phyloP scores from a whole-genome alignment of 2,888 invertebrate species.

The Conops quadrifasciatus region DNA sequence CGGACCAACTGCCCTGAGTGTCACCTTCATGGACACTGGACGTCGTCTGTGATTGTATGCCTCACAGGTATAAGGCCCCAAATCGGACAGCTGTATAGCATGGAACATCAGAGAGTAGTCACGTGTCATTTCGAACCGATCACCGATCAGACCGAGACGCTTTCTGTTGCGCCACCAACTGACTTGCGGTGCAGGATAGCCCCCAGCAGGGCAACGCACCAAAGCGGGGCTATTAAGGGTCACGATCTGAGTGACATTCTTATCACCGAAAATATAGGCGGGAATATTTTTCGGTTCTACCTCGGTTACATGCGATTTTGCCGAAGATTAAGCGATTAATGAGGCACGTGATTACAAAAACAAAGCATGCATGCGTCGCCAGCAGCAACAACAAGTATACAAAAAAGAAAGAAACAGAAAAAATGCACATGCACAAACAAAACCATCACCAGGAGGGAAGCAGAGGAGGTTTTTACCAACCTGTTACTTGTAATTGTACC shows the following conservation, averaged over 20 bases:
- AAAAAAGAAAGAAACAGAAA: constrained; percentile 22
- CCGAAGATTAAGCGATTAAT: constrained; percentile 8
- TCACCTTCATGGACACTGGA: constrained; percentile 80
- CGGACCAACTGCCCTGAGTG: constrained; percentile 77
- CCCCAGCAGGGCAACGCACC: constrained; percentile 83
- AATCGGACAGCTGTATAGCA: constrained; percentile 74
- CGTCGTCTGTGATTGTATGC: constrained; percentile 85
- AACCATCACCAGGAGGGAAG: constrained; percentile 16
- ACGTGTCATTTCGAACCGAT: constrained; percentile 71
- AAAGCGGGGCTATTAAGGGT: constrained; percentile 75
- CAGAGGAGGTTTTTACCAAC: constrained; percentile 67
- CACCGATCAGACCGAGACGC: constrained; percentile 74
- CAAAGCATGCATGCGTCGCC: constrained; percentile 26
- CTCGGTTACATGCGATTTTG: neutral
- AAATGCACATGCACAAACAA: constrained; percentile 26
- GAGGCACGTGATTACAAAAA: constrained; percentile 18
- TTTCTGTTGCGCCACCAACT: constrained; percentile 85
- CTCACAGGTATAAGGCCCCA: constrained; percentile 89
- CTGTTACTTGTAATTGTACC: constrained; percentile 76
- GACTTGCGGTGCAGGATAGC: constrained; percentile 80
- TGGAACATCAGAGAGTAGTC: constrained; percentile 81
- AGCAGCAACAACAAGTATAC: neutral
- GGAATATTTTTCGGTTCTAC: constrained; percentile 57
- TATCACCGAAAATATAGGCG: constrained; percentile 75
- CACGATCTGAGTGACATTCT: constrained; percentile 73